Base-by-base conservation (phyloP, 2,888 invertebrate genomes). In the Thecocarcelia acutangulata region DNA sequence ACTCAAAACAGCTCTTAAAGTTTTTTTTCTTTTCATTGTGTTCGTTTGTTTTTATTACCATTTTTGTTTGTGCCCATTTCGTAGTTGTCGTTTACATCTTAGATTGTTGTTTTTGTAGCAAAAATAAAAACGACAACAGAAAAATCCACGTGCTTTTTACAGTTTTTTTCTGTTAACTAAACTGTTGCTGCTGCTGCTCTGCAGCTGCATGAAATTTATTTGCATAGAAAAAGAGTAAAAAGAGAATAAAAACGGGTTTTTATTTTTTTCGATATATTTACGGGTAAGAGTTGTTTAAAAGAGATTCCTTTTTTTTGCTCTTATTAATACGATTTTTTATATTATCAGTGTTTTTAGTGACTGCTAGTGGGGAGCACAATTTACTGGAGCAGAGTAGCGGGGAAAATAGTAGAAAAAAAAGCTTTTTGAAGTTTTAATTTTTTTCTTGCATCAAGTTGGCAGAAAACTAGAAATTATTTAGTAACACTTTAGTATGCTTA, bases 101-200 rank as follows among this genome's bases (percentile, higher is more conserved):
- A 46, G 6, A 50, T 79, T 79, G 54, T 79, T 56, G 63, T 79
- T 66, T 17, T 66, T 64, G 61, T 52, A 46, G 54, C 19, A 19
- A 61, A 72, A 46, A 72, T 50, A 58, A 72, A 42, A 69, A 74
- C 48, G 63, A 76, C 42, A 77, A 82, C 28, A 56, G 15, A 66
- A 70, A 82, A 82, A 64, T 78, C 78, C 82, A 82, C 82, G 82
- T 82, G 82, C 78, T 74, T 77, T 74, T 63, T 64, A 69, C 54
- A 64, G 19, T 21, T 74, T 82, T 72, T 78, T 73, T 50, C 19
- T 59, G 52, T 17, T 50, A 58, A 58, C 50, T 13, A 17, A 42
- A 33, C 33, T 33, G 19, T 11, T 17, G 46, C 42, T 54, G 59
- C 40, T 12, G 19, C 56, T 33, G 50, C 64, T 63, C 66, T 46